phyloP scores from a whole-genome alignment of 2,797 vertebrate genomes.

The Girardinus metallicus region DNA sequence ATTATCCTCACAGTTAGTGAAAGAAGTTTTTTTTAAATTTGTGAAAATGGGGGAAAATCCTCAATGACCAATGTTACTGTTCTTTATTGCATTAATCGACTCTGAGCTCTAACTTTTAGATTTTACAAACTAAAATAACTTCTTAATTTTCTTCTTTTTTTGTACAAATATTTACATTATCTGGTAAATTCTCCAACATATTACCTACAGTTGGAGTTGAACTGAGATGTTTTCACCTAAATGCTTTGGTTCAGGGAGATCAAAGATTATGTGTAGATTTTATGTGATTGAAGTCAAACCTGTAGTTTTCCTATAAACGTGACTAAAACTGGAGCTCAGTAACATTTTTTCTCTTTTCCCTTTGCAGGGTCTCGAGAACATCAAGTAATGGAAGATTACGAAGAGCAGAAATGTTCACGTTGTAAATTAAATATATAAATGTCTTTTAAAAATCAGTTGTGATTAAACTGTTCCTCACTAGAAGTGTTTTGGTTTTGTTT shows the following conservation, averaged over 20 bases:
- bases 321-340: neutral
- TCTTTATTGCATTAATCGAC: neutral
- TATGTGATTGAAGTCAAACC: neutral
- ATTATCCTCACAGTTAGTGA: neutral
- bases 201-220: neutral
- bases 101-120: neutral
- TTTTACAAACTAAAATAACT: neutral
- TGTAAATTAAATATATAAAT: slow-evolving; percentile 70
- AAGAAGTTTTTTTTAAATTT: neutral
- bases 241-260: neutral
- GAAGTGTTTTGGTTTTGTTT: slow-evolving; percentile 2
- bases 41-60: neutral
- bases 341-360: slow-evolving; percentile 25
- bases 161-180: neutral
- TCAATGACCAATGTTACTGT: too few species aligned
- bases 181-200: neutral
- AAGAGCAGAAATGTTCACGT: slow-evolving; percentile 39
- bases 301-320: neutral
- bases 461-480: slow-evolving; percentile 27
- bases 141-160: neutral
- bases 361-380: slow-evolving; percentile 91
- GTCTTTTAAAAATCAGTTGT: slow-evolving; percentile 6
- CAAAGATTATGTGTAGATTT: neutral
- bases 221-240: neutral
- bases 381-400: slow-evolving; percentile 76